Evolutionary conservation across 1,140 invertebrate genomes (phyloP).

Genomic region (Campodea augens): DNA sequence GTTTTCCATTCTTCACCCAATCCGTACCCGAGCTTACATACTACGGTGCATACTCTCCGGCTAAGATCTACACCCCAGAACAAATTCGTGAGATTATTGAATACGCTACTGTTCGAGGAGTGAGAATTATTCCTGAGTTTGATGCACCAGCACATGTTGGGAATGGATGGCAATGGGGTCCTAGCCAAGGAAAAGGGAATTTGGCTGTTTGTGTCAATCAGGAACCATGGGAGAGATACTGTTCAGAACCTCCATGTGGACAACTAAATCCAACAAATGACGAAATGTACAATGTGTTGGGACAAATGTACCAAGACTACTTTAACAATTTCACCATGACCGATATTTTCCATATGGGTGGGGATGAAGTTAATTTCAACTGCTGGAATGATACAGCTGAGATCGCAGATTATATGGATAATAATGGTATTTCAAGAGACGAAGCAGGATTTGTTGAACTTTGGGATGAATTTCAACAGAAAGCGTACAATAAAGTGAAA

Average conservation of each 20-base stretch:
- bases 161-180: slow-evolving; percentile 18
- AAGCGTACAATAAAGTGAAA: slow-evolving; percentile 10
- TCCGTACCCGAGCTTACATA: slow-evolving; percentile 18
- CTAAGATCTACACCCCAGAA: slow-evolving; percentile 11
- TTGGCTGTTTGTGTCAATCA: slow-evolving; percentile 17
- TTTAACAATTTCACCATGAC: slow-evolving; percentile 4
- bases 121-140: slow-evolving; percentile 18
- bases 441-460: slow-evolving; percentile 14
- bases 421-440: not conserved
- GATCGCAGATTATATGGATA: slow-evolving; percentile 14
- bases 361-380: slow-evolving; percentile 18
- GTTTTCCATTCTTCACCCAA: slow-evolving; percentile 20
- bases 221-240: slow-evolving; percentile 16
- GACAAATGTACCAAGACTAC: slow-evolving; percentile 6
- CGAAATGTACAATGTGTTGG: slow-evolving; percentile 14
- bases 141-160: slow-evolving; percentile 20
- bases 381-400: slow-evolving; percentile 17
- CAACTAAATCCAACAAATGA: slow-evolving; percentile 18
- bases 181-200: slow-evolving; percentile 12
- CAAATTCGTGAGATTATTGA: slow-evolving; percentile 14
- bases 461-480: slow-evolving; percentile 11
- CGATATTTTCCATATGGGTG: slow-evolving; percentile 19
- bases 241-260: slow-evolving; percentile 19
- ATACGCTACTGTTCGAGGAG: slow-evolving; percentile 16
- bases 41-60: slow-evolving; percentile 16